Conservation (phyloP, 1,140 invertebrate species). For the Drosophila eugracilis region DNA sequence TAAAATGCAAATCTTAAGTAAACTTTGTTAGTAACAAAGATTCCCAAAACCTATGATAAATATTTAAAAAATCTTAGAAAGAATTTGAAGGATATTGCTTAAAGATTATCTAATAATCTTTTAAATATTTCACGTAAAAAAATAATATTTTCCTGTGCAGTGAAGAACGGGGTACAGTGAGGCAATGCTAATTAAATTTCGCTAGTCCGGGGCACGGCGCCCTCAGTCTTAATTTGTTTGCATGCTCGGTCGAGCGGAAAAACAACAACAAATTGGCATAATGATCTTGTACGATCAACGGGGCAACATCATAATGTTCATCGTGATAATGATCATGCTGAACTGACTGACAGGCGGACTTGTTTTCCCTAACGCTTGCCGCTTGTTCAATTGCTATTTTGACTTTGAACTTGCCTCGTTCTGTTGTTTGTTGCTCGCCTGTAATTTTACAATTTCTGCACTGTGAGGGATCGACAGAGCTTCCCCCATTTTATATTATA, state of each 20-base stretch:
- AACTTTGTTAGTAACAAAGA: no score
- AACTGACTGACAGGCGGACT: slow-evolving; percentile 40
- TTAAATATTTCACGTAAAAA: no score
- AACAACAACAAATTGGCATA: slow-evolving; percentile 69
- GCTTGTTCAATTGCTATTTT: slow-evolving; percentile 32
- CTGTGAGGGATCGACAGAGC: slow-evolving; percentile 27
- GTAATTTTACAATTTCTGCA: slow-evolving; percentile 63
- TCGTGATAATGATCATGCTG: slow-evolving; percentile 25
- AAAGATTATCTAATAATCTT: no score
- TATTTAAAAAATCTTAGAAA: no score
- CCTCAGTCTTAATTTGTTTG: slow-evolving; percentile 76
- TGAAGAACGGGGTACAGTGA: slow-evolving; percentile 16
- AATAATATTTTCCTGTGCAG: slow-evolving; percentile 7
- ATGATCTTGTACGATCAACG: slow-evolving; percentile 60
- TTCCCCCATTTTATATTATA: slow-evolving; percentile 34
- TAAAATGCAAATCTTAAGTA: no score
- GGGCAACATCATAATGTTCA: slow-evolving; percentile 23
- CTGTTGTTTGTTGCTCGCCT: slow-evolving; percentile 16
- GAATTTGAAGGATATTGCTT: no score
- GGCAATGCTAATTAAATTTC: slow-evolving; percentile 77
- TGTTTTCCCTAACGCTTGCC: not conserved
- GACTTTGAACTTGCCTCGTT: slow-evolving; percentile 74
- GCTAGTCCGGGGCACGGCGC: slow-evolving; percentile 48
- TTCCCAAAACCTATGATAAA: no score
- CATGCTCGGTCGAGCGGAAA: slow-evolving; percentile 78